Conservation (phyloP, 2,113 vertebrate species). For the Nanorana parkeri region DNA sequence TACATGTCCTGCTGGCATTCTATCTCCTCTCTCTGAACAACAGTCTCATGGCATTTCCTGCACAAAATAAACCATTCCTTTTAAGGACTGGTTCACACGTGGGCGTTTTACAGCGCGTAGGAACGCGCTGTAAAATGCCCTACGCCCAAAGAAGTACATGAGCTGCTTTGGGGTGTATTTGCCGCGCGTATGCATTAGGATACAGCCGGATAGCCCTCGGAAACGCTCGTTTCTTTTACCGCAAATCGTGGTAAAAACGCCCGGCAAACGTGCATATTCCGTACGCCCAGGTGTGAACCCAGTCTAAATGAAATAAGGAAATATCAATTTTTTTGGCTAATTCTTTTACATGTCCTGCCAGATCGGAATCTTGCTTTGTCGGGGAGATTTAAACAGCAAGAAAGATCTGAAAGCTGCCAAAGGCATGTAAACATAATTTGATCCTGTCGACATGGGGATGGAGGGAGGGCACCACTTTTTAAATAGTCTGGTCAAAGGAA, state of each 20-base stretch:
- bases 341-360: constrained; percentile 54
- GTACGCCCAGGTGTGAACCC: no score
- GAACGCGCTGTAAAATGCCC: no score
- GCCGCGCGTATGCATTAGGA: no score
- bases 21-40: constrained; percentile 8
- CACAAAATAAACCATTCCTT: constrained; percentile 45
- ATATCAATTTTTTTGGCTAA: constrained; percentile 59
- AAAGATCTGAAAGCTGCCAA: constrained; percentile 51
- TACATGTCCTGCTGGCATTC: constrained; percentile 4
- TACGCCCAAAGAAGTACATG: no score
- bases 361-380: constrained; percentile 58
- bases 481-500: not conserved
- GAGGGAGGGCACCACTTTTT: not conserved
- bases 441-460: constrained; percentile 55
- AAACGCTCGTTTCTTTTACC: no score
- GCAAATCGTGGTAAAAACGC: no score
- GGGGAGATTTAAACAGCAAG: constrained; percentile 53
- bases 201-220: no score
- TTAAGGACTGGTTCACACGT: no score
- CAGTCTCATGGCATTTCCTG: constrained; percentile 32
- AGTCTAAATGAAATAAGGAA: constrained; percentile 49
- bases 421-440: constrained; percentile 52
- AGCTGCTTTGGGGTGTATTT: no score
- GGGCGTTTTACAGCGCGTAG: no score
- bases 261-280: no score